Evolutionary conservation across 2,888 invertebrate genomes (phyloP).

Genomic region (Nemotelus pantherinus): DNA sequence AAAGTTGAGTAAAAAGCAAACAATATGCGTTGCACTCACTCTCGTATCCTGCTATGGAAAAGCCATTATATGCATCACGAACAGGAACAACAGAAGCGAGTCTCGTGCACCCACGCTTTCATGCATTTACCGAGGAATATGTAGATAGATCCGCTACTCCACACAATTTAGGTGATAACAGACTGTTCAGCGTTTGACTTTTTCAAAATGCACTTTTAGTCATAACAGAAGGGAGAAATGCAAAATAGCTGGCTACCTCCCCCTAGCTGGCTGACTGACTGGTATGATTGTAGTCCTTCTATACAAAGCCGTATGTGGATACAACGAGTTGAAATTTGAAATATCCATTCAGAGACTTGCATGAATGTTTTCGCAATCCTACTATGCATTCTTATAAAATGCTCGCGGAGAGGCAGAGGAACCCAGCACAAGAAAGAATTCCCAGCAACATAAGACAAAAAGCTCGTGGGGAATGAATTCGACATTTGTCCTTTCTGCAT

Average conservation of each 20-base stretch:
- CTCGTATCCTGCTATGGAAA: background rate
- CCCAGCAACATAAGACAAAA: slow-evolving; percentile 24
- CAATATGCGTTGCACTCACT: slow-evolving; percentile 21
- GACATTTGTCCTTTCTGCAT: slow-evolving; percentile 34
- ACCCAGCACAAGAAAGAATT: background rate
- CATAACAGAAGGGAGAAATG: slow-evolving; percentile 26
- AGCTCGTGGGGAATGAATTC: slow-evolving; percentile 36
- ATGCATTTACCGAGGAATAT: background rate
- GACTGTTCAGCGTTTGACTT: slow-evolving; percentile 35
- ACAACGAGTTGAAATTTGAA: slow-evolving; percentile 33
- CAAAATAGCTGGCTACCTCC: slow-evolving; percentile 18
- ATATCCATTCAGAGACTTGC: slow-evolving; percentile 24
- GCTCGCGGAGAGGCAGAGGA: slow-evolving; percentile 14
- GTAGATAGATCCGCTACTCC: slow-evolving; percentile 1
- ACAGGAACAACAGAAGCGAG: background rate
- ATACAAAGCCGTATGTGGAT: background rate
- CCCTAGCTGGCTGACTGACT: slow-evolving; percentile 4
- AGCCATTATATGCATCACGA: background rate
- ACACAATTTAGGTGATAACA: slow-evolving; percentile 21
- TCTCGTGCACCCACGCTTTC: background rate
- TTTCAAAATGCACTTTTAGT: slow-evolving; percentile 31
- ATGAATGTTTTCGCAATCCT: slow-evolving; percentile 35
- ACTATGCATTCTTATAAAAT: slow-evolving; percentile 16
- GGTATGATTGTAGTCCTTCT: background rate
- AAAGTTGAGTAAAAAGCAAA: slow-evolving; percentile 12